phyloP scores from a whole-genome alignment of 2,888 invertebrate species.

The Liopterus haemorrhoidalis region DNA sequence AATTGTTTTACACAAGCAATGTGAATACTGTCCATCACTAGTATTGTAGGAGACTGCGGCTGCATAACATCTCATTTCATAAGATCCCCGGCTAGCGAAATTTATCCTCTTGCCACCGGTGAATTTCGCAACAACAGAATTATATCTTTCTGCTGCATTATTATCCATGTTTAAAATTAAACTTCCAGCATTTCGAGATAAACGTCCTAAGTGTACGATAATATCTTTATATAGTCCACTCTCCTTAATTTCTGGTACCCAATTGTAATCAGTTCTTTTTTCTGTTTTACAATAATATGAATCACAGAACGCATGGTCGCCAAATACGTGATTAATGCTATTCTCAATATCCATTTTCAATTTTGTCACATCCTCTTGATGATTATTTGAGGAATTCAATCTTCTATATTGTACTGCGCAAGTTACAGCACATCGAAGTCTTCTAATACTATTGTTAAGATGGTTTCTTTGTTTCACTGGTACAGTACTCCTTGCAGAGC shows the following conservation, averaged over 20 bases:
- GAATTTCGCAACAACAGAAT: no score
- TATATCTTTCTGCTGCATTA: no score
- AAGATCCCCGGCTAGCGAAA: conserved; percentile 1
- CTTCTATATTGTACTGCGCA: conserved; percentile 5
- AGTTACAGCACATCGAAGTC: background rate
- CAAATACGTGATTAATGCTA: conserved; percentile 16
- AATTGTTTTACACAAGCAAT: conserved; percentile 9
- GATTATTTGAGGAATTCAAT: background rate
- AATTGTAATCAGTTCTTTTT: conserved; percentile 10
- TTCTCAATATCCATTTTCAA: background rate
- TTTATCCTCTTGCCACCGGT: no score
- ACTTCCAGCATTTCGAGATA: conserved; percentile 16
- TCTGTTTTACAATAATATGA: conserved; percentile 6
- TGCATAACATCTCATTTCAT: conserved; percentile 16
- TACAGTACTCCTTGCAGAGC: conserved; percentile 1
- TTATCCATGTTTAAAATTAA: conserved; percentile 15
- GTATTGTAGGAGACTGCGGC: conserved; percentile 17
- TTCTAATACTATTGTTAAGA: no score
- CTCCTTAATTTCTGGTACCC: conserved; percentile 12
- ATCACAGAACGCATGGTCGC: conserved; percentile 7
- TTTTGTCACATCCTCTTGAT: background rate
- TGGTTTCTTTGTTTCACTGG: conserved; percentile 3
- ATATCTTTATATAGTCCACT: conserved; percentile 21
- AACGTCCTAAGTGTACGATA: conserved; percentile 6
- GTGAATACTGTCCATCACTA: conserved; percentile 1